Evolutionary conservation across 35 echinoderm and acorn worm genomes (phyloP).

Genomic region (Lytechinus pictus): DNA sequence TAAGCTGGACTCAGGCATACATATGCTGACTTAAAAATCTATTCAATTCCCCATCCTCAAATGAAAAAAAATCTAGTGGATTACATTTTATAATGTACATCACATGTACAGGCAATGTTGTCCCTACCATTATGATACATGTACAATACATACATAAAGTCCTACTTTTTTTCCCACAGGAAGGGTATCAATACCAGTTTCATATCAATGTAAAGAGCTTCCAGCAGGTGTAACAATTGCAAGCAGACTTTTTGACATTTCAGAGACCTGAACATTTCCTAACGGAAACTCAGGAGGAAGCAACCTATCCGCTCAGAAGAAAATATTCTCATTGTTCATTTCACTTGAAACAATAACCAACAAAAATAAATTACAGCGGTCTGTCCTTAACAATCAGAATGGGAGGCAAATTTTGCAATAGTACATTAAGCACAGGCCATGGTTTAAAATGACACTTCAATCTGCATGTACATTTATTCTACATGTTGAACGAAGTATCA

Average conservation of each 20-base stretch:
- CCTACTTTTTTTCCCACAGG: too few relatives aligned
- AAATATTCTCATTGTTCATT: not conserved
- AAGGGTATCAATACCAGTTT: not conserved
- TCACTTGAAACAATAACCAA: not conserved
- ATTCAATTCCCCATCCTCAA: too few relatives aligned
- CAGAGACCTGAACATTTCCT: not conserved
- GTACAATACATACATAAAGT: too few relatives aligned
- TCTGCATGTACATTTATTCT: too few relatives aligned
- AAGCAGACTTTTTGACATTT: constrained; percentile 8
- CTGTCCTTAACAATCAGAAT: not conserved
- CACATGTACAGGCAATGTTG: too few relatives aligned
- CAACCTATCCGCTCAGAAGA: not conserved
- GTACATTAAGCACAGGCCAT: not conserved
- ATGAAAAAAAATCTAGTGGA: too few relatives aligned
- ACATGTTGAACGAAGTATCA: too few relatives aligned
- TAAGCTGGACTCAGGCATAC: too few relatives aligned
- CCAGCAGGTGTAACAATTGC: not conserved
- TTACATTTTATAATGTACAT: too few relatives aligned
- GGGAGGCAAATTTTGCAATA: not conserved
- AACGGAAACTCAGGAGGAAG: not conserved
- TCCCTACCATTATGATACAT: too few relatives aligned
- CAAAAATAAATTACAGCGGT: not conserved
- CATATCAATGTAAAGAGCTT: not conserved
- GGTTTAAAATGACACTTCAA: not conserved
- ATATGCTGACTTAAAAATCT: too few relatives aligned